Evolutionary conservation across 37 sponge, comb jelly and placozoan genomes (phyloP).

Genomic region (Geodia barretti): DNA sequence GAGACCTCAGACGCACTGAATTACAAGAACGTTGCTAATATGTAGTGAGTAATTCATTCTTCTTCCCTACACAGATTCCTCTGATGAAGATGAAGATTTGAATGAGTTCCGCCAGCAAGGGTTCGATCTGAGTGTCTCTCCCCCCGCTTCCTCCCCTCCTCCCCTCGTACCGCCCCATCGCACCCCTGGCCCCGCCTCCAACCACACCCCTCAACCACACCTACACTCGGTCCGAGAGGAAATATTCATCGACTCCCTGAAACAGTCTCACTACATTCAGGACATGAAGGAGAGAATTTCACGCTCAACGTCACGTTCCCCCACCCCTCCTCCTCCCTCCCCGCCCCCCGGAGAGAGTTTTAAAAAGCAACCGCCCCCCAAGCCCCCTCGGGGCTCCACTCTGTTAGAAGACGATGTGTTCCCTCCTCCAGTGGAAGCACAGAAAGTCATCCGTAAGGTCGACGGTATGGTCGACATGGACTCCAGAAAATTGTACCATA

Average conservation of each 20-base stretch:
- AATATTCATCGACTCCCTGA: neutral
- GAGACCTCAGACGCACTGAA: too few relatives aligned
- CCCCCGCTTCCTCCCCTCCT: slow-evolving; percentile 13
- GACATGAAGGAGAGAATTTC: neutral
- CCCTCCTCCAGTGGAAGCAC: neutral
- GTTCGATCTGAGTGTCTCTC: neutral
- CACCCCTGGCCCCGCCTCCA: neutral
- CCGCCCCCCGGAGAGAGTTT: neutral
- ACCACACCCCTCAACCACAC: neutral
- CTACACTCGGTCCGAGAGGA: neutral
- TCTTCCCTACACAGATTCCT: too few relatives aligned
- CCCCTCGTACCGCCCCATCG: slow-evolving; percentile 23
- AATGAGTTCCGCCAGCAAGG: neutral
- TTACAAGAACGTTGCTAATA: too few relatives aligned
- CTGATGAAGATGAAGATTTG: slow-evolving; percentile 5
- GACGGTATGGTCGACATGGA: neutral
- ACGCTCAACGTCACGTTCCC: neutral
- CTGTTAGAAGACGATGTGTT: neutral
- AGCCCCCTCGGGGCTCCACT: slow-evolving; percentile 16
- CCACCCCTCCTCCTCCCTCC: neutral
- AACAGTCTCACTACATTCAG: neutral
- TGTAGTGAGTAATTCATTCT: too few relatives aligned
- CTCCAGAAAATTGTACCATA: neutral
- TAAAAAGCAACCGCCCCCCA: slow-evolving; percentile 24
- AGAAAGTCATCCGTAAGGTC: neutral